A percentile compares a stretch with the other conserved stretches of the same genome.
Conservation (phyloP, 2,113 vertebrate species). For the Ptychochromis oligacanthus region DNA sequence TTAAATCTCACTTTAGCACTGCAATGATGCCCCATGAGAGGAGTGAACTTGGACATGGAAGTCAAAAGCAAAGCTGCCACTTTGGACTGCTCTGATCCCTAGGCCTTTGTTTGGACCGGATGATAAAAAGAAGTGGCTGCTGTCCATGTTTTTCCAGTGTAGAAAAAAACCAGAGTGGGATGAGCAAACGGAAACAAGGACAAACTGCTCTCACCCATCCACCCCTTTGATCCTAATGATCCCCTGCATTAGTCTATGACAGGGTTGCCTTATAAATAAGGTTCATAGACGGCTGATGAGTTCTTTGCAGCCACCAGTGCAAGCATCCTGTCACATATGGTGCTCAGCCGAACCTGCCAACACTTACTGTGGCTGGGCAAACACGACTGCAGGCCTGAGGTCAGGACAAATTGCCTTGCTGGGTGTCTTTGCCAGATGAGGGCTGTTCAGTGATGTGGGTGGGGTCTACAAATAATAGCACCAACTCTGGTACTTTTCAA, state of each 20-base stretch:
- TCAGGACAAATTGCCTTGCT: constrained; percentile 65
- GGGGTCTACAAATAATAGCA: neutral
- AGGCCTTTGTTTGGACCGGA: constrained; percentile 9
- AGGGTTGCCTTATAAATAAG: constrained; percentile 38
- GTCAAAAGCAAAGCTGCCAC: constrained; percentile 28
- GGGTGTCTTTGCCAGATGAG: constrained; percentile 56
- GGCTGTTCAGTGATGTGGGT: neutral
- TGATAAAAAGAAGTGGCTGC: constrained; percentile 20
- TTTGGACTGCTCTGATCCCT: constrained; percentile 15
- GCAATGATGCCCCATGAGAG: neutral
- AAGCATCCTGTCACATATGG: constrained; percentile 70
- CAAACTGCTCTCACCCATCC: constrained; percentile 34
- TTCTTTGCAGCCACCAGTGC: constrained; percentile 39
- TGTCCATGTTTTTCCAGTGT: constrained; percentile 15
- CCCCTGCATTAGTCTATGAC: constrained; percentile 24
- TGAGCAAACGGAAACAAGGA: constrained; percentile 33
- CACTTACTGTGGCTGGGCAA: constrained; percentile 63
- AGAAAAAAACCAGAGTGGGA: neutral
- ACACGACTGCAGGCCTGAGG: constrained; percentile 51
- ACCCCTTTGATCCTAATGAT: constrained; percentile 19
- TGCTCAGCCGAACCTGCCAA: constrained; percentile 49
- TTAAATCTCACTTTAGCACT: constrained; percentile 31
- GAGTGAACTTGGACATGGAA: constrained; percentile 14
- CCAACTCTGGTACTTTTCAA: neutral
- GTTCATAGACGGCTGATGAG: constrained; percentile 38